These are phyloP conservation scores for Epinotia ramella DNA, from an alignment of 2,888 invertebrate genomes.

Conservation along the genomic window DNA sequence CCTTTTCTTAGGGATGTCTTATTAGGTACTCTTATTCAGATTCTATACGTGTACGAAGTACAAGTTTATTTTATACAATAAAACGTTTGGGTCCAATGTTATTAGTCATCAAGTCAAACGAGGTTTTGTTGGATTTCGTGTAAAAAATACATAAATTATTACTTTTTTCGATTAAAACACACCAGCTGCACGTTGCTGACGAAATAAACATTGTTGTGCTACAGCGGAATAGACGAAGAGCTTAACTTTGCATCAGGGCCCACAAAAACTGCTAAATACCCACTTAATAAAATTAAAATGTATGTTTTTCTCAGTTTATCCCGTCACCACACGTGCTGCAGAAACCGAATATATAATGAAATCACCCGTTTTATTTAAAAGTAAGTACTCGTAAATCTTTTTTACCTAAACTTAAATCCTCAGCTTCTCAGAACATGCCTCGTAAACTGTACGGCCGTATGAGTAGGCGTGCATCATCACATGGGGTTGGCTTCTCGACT, in stretches of 20 bases:
- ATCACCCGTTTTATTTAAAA: background rate
- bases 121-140: background rate
- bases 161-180: too few species aligned
- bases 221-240: background rate
- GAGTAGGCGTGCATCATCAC: background rate
- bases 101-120: background rate
- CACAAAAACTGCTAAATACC: slow-evolving; percentile 1
- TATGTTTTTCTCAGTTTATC: background rate
- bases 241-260: background rate
- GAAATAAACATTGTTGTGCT: background rate
- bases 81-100: background rate
- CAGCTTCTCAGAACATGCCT: background rate
- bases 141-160: background rate
- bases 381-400: background rate
- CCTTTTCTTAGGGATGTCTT: too few species aligned
- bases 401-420: background rate
- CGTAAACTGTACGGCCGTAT: background rate
- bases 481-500: slow-evolving; percentile 2
- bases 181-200: background rate
- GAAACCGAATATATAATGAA: background rate
- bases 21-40: too few species aligned
- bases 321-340: background rate
- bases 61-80: too few species aligned
- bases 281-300: background rate
- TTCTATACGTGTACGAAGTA: too few species aligned